phyloP scores from a whole-genome alignment of 2,113 vertebrate species.

The Chascanopsetta lugubris region DNA sequence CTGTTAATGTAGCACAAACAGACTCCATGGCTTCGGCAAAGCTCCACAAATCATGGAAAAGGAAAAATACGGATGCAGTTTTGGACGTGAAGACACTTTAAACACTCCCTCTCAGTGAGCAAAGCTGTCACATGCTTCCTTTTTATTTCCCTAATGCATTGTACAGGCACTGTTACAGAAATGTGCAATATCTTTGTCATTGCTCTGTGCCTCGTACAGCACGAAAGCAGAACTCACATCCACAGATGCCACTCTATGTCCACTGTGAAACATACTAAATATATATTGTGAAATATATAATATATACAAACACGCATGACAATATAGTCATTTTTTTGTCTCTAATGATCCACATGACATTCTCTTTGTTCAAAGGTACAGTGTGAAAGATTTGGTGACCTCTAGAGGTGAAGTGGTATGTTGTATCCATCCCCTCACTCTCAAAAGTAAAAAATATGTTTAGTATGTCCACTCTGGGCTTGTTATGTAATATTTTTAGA shows the following conservation, averaged over 20 bases:
- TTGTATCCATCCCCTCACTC: no score
- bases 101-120: conserved; percentile 15
- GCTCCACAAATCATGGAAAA: neutral
- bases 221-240: conserved; percentile 15
- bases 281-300: no score
- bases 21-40: neutral
- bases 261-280: neutral
- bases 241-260: neutral
- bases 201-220: conserved; percentile 15
- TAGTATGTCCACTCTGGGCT: no score
- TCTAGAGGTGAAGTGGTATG: no score
- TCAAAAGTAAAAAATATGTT: no score
- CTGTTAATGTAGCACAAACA: neutral
- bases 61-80: conserved; percentile 11
- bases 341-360: no score
- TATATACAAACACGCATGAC: no score
- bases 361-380: no score
- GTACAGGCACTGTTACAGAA: neutral
- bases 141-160: conserved; percentile 60
- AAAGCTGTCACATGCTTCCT: conserved; percentile 12
- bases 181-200: conserved; percentile 52
- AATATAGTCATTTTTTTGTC: no score
- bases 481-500: no score
- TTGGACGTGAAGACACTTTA: conserved; percentile 32
- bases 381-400: no score